Conservation (phyloP, 2,113 vertebrate species). For the Chrysochloris asiatica region DNA sequence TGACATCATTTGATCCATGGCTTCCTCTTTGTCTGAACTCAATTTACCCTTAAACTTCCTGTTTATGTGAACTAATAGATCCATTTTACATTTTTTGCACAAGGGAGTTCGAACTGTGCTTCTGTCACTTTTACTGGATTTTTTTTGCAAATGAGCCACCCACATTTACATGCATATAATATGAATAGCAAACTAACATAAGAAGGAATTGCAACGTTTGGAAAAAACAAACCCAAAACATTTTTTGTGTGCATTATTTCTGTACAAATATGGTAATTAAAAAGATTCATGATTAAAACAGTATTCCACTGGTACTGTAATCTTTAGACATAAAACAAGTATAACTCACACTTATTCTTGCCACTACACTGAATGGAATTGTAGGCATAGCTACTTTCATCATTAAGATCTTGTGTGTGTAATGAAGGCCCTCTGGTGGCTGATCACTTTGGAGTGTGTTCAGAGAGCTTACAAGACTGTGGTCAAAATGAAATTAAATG, state of each 20-base stretch:
- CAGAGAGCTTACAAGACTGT: too few species aligned
- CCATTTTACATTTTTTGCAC: conserved; percentile 13
- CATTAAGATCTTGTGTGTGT: not conserved
- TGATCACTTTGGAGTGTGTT: not conserved
- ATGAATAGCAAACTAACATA: too few species aligned
- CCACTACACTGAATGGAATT: not conserved
- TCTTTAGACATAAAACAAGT: conserved; percentile 1
- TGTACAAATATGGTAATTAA: not conserved
- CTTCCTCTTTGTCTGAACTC: not conserved
- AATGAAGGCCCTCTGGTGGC: not conserved
- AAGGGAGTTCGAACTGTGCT: not conserved
- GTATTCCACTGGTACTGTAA: not conserved
- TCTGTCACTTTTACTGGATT: not conserved
- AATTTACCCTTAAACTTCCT: not conserved
- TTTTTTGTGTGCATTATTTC: too few species aligned
- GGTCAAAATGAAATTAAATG: too few species aligned
- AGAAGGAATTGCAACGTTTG: too few species aligned
- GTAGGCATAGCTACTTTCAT: not conserved
- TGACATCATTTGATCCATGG: not conserved
- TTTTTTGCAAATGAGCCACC: too few species aligned
- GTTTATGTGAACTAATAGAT: not conserved
- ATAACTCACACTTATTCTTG: not conserved
- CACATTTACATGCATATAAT: too few species aligned
- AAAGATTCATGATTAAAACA: not conserved
- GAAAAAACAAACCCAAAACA: too few species aligned